Evolutionary conservation across 1,140 invertebrate species (phyloP).

Genomic region (Brevipalpus yothersi): DNA sequence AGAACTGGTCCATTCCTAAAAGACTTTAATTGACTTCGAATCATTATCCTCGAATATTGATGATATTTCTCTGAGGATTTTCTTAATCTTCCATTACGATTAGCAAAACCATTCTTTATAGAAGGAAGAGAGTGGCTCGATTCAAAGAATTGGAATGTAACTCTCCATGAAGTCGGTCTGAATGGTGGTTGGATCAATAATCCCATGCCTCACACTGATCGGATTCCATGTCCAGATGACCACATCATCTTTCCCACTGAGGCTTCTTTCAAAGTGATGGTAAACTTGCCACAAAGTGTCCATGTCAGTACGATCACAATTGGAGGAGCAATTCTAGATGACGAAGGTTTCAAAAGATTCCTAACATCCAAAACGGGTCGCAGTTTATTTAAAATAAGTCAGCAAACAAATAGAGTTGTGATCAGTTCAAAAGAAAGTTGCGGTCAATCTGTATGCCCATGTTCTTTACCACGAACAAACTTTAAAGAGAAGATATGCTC

Average conservation of each 20-base stretch:
- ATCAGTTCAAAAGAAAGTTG: background rate
- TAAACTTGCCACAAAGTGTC: background rate
- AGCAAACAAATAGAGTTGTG: background rate
- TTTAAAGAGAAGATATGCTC: background rate
- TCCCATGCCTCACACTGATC: background rate
- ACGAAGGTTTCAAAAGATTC: background rate
- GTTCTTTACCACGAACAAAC: background rate
- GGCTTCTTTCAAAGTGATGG: background rate
- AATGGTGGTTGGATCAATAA: background rate
- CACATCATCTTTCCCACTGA: background rate
- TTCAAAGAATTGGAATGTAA: background rate
- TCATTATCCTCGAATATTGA: too few species aligned
- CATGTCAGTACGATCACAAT: background rate
- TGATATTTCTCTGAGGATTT: too few species aligned
- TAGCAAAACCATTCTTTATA: too few species aligned
- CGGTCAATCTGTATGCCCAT: background rate
- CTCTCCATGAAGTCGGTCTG: background rate
- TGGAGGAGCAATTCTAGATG: background rate
- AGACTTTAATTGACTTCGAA: too few species aligned
- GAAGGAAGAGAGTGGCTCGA: background rate
- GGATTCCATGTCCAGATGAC: background rate
- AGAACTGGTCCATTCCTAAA: too few species aligned
- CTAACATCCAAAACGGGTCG: background rate
- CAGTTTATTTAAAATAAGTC: background rate
- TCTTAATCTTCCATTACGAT: too few species aligned